Conservation (phyloP, 2,888 invertebrate species). For the Emesis russula region DNA sequence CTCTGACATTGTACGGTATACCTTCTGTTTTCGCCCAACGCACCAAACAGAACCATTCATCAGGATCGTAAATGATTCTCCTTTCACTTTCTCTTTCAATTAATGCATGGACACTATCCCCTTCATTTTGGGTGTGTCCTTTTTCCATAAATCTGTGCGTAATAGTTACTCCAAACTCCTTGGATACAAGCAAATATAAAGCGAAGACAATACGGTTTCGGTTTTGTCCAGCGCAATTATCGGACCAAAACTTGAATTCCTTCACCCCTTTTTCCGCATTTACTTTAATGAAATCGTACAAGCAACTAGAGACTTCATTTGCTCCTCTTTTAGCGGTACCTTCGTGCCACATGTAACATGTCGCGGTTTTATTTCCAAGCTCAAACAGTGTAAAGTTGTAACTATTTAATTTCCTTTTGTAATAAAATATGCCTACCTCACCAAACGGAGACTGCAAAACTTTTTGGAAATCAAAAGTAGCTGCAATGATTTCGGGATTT, state of each 20-base stretch:
- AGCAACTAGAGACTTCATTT: constrained; percentile 26
- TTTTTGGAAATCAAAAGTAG: background rate
- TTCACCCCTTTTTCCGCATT: background rate
- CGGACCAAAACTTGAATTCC: background rate
- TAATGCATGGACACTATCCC: constrained; percentile 55
- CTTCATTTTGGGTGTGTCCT: constrained; percentile 66
- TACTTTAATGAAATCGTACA: constrained; percentile 6
- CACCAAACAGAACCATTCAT: background rate
- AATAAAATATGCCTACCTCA: too few relatives aligned
- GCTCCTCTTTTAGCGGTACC: background rate
- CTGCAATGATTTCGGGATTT: too few relatives aligned
- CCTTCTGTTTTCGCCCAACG: background rate
- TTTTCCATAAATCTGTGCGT: constrained; percentile 44
- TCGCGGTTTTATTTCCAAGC: background rate
- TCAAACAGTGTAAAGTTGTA: background rate
- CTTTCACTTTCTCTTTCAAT: constrained; percentile 32
- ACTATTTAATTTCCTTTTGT: background rate
- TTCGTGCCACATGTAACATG: background rate
- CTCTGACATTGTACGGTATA: background rate
- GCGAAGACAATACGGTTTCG: background rate
- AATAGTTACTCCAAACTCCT: background rate
- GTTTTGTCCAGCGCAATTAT: background rate
- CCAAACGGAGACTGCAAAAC: too few relatives aligned
- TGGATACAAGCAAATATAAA: constrained; percentile 1
- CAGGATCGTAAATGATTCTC: constrained; percentile 28